phyloP scores from a whole-genome alignment of 2,113 vertebrate species.

The Donacobius atricapilla region DNA sequence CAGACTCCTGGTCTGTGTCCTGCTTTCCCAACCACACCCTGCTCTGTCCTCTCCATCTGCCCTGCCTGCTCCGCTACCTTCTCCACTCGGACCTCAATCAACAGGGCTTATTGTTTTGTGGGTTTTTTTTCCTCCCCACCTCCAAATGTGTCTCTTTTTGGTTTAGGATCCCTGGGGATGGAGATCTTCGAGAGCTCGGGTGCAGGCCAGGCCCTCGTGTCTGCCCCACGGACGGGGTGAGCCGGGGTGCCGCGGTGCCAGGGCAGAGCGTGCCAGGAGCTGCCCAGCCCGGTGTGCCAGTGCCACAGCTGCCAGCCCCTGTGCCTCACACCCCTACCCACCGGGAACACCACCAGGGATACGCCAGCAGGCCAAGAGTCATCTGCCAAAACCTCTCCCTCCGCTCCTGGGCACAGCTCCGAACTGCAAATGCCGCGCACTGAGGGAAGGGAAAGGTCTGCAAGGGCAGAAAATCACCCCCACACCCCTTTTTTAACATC shows the following conservation, averaged over 20 bases:
- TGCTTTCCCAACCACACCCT: background rate
- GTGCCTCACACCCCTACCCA: background rate
- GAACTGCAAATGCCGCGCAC: background rate
- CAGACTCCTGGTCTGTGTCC: background rate
- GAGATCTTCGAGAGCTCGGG: background rate
- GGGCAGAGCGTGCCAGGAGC: background rate
- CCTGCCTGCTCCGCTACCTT: background rate
- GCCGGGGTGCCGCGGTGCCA: too few relatives aligned
- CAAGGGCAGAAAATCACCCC: background rate
- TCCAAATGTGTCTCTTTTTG: background rate
- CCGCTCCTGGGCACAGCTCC: background rate
- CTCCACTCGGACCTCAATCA: background rate
- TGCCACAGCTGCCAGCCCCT: background rate
- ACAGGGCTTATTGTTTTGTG: fast-evolving
- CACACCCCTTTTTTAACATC: background rate
- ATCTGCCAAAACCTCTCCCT: background rate
- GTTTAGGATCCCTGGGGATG: background rate
- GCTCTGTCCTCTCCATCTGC: background rate
- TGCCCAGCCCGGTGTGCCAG: background rate
- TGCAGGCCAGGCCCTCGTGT: background rate
- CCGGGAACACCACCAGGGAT: fast-evolving
- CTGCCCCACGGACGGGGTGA: too few relatives aligned
- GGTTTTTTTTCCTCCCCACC: fast-evolving
- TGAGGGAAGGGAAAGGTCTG: background rate
- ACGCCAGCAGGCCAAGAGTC: background rate